Conservation (phyloP, 2,113 vertebrate genomes). For the Burhinus bistriatus region DNA sequence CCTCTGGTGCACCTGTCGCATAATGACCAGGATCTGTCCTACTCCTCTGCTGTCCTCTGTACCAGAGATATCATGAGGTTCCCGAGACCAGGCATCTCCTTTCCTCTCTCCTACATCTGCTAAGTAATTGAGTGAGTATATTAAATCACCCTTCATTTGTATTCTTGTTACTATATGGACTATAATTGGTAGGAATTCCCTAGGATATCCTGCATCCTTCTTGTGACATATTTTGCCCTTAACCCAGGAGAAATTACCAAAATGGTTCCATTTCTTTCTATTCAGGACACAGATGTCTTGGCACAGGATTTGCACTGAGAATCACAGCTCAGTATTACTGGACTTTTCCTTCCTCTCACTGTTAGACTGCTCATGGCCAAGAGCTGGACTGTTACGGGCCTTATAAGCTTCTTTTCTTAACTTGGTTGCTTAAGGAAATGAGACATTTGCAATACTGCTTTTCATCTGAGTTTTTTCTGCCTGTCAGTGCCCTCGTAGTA, state of each 20-base stretch:
- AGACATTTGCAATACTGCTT: not conserved
- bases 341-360: slow-evolving; percentile 39
- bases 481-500: not conserved
- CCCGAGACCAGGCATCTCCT: not conserved
- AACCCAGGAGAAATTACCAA: slow-evolving; percentile 1
- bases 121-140: not conserved
- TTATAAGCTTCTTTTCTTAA: not conserved
- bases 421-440: not conserved
- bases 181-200: slow-evolving; percentile 8
- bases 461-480: not conserved
- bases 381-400: not conserved
- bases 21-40: not conserved
- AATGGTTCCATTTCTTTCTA: not conserved
- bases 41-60: not conserved
- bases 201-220: slow-evolving; percentile 44
- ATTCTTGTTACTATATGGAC: not conserved
- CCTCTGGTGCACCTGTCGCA: not conserved
- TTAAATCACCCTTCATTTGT: not conserved
- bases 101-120: not conserved
- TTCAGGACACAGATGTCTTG: slow-evolving; percentile 44
- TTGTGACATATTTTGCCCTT: slow-evolving; percentile 10
- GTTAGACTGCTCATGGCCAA: not conserved
- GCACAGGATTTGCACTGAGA: not conserved
- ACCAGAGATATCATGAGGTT: not conserved
- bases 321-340: not conserved